Conservation (phyloP, 2,888 invertebrate genomes). For the Cheilosia variabilis region DNA sequence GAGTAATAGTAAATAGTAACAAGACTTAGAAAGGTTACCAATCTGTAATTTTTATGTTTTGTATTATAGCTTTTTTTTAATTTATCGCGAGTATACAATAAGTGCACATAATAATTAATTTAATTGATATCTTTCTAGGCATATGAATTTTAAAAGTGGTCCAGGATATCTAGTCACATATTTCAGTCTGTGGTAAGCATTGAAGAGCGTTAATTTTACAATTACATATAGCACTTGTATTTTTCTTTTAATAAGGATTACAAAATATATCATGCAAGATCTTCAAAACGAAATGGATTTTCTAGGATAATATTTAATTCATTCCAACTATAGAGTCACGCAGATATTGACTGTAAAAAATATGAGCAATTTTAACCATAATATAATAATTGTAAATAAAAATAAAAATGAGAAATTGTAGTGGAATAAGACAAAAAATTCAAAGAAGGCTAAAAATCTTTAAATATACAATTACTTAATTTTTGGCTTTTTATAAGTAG, state of each 20-base stretch:
- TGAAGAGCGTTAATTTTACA: neutral
- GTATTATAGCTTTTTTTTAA: neutral
- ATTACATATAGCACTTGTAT: neutral
- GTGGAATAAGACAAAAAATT: slow-evolving; percentile 5
- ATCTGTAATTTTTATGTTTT: too few species aligned
- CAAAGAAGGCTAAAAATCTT: slow-evolving; percentile 3
- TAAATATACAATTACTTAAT: neutral
- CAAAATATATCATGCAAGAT: neutral
- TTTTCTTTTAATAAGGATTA: slow-evolving; percentile 7
- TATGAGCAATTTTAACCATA: neutral
- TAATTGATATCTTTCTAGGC: slow-evolving; percentile 30
- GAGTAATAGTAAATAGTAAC: slow-evolving; percentile 74
- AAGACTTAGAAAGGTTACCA: neutral
- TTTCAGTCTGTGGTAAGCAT: slow-evolving; percentile 16
- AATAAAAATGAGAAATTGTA: slow-evolving; percentile 25
- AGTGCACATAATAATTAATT: neutral
- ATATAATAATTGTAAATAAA: slow-evolving; percentile 2
- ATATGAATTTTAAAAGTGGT: slow-evolving; percentile 41
- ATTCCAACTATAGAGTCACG: neutral
- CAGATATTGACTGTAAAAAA: neutral
- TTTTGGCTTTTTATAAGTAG: too few species aligned
- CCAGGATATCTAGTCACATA: slow-evolving; percentile 53
- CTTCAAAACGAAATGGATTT: neutral
- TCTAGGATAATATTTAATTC: neutral
- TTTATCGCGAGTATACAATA: neutral